Percentiles rank a stretch among this genome's conserved stretches.
Conservation (phyloP, 2,888 invertebrate species). For the Drosophila koepferae region DNA sequence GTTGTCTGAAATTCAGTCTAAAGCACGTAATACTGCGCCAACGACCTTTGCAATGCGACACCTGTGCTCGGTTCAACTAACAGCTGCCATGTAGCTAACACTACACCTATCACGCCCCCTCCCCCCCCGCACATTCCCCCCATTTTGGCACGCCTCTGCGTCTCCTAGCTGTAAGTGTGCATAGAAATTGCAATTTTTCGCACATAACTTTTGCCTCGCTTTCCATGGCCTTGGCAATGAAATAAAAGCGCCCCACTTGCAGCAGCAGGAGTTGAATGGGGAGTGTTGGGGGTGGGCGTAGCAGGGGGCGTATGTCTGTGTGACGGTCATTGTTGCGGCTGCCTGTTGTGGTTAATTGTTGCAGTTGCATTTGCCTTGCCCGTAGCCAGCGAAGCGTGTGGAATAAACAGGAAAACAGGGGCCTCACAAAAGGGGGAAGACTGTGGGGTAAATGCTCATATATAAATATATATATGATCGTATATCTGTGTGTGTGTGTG, state of each 20-base stretch:
- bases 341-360: conserved; percentile 47
- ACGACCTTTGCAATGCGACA: conserved; percentile 55
- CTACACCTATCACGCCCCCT: neutral
- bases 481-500: neutral
- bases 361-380: conserved; percentile 50
- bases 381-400: conserved; percentile 64
- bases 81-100: neutral
- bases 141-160: neutral
- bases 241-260: conserved; percentile 21
- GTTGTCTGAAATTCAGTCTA: neutral
- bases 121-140: neutral
- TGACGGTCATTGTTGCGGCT: conserved; percentile 50
- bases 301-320: neutral
- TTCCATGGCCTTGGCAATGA: conserved; percentile 74
- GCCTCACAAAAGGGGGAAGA: neutral
- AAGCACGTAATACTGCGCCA: conserved; percentile 44
- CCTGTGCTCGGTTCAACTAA: conserved; percentile 32
- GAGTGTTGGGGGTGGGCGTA: neutral
- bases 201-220: conserved; percentile 28
- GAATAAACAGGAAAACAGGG: conserved; percentile 22
- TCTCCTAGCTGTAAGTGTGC: conserved; percentile 10
- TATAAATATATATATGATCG: neutral
- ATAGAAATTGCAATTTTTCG: conserved; percentile 46
- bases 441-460: neutral
- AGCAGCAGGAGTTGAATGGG: neutral